A percentile compares a stretch with the other conserved stretches of the same genome.
Conservation (phyloP, 2,888 invertebrate species). For the Bombylius discolor region DNA sequence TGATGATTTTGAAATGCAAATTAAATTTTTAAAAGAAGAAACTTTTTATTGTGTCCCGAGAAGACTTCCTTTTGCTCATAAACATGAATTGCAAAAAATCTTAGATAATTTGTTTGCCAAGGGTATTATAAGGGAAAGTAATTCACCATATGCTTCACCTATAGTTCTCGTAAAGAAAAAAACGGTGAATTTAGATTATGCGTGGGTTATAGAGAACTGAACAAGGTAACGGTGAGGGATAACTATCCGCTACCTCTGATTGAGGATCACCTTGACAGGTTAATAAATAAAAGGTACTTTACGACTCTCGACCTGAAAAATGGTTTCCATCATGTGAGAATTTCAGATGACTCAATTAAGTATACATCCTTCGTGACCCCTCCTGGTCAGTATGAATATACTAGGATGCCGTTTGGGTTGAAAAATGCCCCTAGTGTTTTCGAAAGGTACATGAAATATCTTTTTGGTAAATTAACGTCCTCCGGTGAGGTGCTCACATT, state of each 20-base stretch:
- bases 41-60: neutral
- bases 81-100: neutral
- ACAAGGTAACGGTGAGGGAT: conserved; percentile 1
- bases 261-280: conserved; percentile 4
- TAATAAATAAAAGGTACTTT: too few species aligned
- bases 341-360: conserved; percentile 12
- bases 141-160: conserved; percentile 6
- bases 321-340: conserved; percentile 16
- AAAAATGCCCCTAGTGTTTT: conserved; percentile 2
- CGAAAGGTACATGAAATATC: conserved; percentile 12
- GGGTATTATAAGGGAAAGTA: conserved; percentile 5
- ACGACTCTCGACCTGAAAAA: neutral
- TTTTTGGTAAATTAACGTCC: conserved; percentile 12
- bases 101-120: conserved; percentile 3
- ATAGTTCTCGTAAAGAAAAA: conserved; percentile 10
- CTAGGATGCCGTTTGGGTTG: conserved; percentile 2
- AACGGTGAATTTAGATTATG: conserved; percentile 5
- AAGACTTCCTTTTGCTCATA: neutral
- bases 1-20: too few species aligned
- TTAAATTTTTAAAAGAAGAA: neutral
- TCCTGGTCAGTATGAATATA: conserved; percentile 3
- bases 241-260: neutral
- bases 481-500: conserved; percentile 13
- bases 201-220: conserved; percentile 6
- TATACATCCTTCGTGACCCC: conserved; percentile 10